Base-by-base conservation (phyloP, 92 coral and sea anemone species). In the Phymanthus crucifer region DNA sequence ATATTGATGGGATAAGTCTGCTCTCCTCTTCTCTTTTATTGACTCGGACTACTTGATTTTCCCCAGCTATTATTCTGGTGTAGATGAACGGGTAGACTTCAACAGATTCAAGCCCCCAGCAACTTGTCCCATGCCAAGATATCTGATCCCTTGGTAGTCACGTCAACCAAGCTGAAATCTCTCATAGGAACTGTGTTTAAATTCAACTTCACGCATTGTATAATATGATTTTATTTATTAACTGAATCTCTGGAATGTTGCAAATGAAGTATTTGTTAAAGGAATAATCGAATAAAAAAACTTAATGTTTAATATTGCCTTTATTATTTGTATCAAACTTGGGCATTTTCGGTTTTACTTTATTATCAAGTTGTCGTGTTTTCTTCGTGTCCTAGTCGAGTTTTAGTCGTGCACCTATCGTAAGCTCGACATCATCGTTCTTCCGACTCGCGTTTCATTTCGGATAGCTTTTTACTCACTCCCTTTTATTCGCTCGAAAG, bases 141-240 rank as follows among this genome's bases (percentile, higher is more conserved):
- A 35, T 64, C 35, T 77, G 11, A 13, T 77, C 1, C 72, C 81
- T 12, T 77, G 81, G 81, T 77, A 38, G 32, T 19, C 18, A 50
- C n/a, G 35, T 34, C 24, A 6, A 1, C 32, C 13, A 34, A 21
- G 10, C 8, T 54, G 18, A 26, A n/a, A 69, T 32, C 73, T 69
- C 19, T n/a, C n/a, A n/a, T 38, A 34, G 73, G 48, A 33, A n/a
- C 73, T 34, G 43, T 34, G n/a, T 14, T 17, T 6, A 69, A 13
- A 32, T 35, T 46, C 16, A 12, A 74, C 36, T 18, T 67, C n/a
- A n/a, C n/a, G n/a, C 27, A 61, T 24, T 61, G 68, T 61, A 29
- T 61, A 61, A 61, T 26, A 24, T 29, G 19, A 29, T 27, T 61
- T 61, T 24, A 58, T 21, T 21, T 58, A 32, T 21, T 58, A 58